These are phyloP conservation scores for Daubentonia madagascariensis DNA, from an alignment of 2,113 vertebrate species.

Conservation along the genomic window DNA sequence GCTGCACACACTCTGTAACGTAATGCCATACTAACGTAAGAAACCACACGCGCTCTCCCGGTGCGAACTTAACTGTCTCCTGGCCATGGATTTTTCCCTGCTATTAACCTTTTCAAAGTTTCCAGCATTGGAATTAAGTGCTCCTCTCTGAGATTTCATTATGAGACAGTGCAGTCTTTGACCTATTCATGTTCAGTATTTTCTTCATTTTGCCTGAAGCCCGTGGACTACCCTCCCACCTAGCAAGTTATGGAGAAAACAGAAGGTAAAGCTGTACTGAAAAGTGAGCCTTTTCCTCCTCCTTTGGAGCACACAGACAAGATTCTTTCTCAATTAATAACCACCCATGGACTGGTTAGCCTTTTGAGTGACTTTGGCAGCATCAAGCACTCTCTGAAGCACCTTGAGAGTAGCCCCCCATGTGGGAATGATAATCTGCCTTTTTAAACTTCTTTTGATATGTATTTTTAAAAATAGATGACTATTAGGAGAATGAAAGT, in stretches of 20 bases:
- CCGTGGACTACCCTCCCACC: background rate
- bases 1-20: background rate
- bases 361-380: background rate
- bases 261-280: background rate
- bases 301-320: background rate
- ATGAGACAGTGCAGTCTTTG: background rate
- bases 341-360: background rate
- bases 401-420: background rate
- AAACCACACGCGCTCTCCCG: background rate
- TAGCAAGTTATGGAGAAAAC: background rate
- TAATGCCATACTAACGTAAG: no score
- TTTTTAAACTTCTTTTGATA: conserved; percentile 8
- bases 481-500: conserved; percentile 17
- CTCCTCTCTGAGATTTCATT: conserved; percentile 21
- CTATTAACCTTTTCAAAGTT: conserved; percentile 59
- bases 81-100: background rate
- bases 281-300: background rate
- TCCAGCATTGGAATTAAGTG: conserved; percentile 23
- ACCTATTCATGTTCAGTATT: conserved; percentile 24
- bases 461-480: background rate
- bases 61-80: background rate
- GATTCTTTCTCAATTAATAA: background rate
- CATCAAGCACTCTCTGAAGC: background rate
- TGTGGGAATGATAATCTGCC: conserved; percentile 3
- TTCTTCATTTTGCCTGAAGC: conserved; percentile 19